Conservation (phyloP, 1,140 invertebrate genomes). For the Ylistrum balloti region DNA sequence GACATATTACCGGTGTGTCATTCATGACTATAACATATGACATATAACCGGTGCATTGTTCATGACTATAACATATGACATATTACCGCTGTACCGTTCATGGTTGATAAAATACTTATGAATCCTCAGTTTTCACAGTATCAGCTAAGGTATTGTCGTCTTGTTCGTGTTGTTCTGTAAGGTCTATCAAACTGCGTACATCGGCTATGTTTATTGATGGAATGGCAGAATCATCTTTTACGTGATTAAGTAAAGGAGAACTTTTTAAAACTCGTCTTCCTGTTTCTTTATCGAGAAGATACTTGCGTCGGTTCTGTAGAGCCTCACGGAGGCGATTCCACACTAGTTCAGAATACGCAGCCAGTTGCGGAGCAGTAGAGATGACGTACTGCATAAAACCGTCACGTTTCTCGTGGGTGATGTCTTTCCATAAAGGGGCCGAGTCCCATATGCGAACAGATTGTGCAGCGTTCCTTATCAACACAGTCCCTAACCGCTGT, state of each 20-base stretch:
- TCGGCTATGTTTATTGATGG: background rate
- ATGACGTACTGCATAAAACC: slow-evolving; percentile 61
- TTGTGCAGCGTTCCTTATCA: slow-evolving; percentile 68
- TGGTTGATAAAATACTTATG: too few relatives aligned
- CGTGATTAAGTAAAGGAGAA: background rate
- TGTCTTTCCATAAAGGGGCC: slow-evolving; percentile 63
- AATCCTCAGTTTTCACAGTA: background rate
- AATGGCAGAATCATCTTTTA: background rate
- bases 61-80: too few relatives aligned
- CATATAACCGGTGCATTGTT: too few relatives aligned
- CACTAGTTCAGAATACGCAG: slow-evolving; percentile 55
- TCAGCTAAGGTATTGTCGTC: background rate
- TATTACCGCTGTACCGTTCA: too few relatives aligned
- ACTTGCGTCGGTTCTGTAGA: slow-evolving; percentile 68
- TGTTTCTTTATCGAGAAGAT: slow-evolving; percentile 65
- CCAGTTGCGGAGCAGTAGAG: slow-evolving; percentile 63
- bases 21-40: too few relatives aligned
- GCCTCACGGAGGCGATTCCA: slow-evolving; percentile 68
- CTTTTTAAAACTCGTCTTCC: slow-evolving; percentile 59
- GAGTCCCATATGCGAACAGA: slow-evolving; percentile 66
- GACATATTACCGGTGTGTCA: too few relatives aligned
- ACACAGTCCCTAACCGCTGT: slow-evolving; percentile 62
- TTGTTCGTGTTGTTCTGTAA: slow-evolving; percentile 1
- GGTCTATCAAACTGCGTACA: background rate
- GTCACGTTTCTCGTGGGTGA: slow-evolving; percentile 57